Evolutionary conservation across 2,888 invertebrate species (phyloP).

Genomic region (Artemia sinica): DNA sequence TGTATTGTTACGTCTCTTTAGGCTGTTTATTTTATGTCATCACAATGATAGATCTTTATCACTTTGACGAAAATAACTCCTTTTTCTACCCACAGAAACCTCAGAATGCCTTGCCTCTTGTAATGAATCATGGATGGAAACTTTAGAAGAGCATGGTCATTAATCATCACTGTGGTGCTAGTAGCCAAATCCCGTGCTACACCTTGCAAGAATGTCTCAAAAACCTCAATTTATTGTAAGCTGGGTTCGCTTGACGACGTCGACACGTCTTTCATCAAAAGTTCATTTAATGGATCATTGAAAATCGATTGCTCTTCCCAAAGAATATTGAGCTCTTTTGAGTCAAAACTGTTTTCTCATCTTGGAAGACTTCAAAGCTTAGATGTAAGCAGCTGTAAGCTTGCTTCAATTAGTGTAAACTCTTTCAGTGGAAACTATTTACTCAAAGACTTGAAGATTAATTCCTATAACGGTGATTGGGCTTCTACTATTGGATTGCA

Average conservation of each 20-base stretch:
- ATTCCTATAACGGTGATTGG: conserved; percentile 62
- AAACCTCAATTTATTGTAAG: no score
- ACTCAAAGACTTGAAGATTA: conserved; percentile 46
- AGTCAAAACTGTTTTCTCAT: conserved; percentile 53
- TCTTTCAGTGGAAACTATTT: conserved; percentile 49
- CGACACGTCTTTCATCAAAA: conserved; percentile 1
- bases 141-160: no score
- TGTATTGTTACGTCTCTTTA: no score
- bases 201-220: no score
- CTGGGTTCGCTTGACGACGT: background rate
- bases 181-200: no score
- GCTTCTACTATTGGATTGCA: conserved; percentile 60
- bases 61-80: no score
- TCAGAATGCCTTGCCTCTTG: no score
- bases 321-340: conserved; percentile 41
- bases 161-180: no score
- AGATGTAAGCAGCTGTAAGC: conserved; percentile 56
- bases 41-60: no score
- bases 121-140: no score
- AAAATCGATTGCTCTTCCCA: conserved; percentile 5
- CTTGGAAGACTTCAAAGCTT: conserved; percentile 48
- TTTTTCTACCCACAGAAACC: no score
- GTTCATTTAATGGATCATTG: conserved; percentile 3
- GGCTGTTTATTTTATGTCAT: no score
- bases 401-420: conserved; percentile 50